phyloP scores from a whole-genome alignment of 1,140 invertebrate genomes.

The Glossosoma conforme region DNA sequence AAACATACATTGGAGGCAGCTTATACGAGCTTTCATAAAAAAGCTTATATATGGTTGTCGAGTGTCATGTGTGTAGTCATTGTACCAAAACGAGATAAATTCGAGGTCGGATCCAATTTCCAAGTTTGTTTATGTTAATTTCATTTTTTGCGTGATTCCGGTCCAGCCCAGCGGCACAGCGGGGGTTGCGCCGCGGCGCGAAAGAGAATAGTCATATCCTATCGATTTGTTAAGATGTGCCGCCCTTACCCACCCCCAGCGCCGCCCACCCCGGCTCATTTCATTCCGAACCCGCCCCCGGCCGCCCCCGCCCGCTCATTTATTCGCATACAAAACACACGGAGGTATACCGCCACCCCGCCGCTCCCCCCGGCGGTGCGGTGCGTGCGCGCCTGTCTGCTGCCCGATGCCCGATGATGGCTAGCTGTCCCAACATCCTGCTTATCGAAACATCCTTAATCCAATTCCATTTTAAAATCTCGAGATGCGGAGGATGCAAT shows the following conservation, averaged over 20 bases:
- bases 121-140: no score
- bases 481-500: no score
- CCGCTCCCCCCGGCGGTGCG: constrained; percentile 9
- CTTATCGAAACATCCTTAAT: no score
- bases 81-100: no score
- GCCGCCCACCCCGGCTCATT: constrained; percentile 16
- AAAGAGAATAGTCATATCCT: constrained; percentile 51
- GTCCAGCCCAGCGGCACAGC: background rate
- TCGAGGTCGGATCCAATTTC: no score
- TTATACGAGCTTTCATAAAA: no score
- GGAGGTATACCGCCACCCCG: constrained; percentile 17
- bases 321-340: constrained; percentile 32
- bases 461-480: no score
- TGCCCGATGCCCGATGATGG: no score
- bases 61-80: no score
- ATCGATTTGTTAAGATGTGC: constrained; percentile 55
- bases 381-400: constrained; percentile 7
- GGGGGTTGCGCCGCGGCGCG: constrained; percentile 10
- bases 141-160: no score
- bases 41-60: no score
- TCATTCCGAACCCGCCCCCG: constrained; percentile 13
- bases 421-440: constrained; percentile 3
- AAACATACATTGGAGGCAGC: no score
- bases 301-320: constrained; percentile 25
- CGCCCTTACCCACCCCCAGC: constrained; percentile 19